These are phyloP conservation scores for Sebastiscus tertius DNA, from an alignment of 2,797 vertebrate genomes.

Conservation along the genomic window DNA sequence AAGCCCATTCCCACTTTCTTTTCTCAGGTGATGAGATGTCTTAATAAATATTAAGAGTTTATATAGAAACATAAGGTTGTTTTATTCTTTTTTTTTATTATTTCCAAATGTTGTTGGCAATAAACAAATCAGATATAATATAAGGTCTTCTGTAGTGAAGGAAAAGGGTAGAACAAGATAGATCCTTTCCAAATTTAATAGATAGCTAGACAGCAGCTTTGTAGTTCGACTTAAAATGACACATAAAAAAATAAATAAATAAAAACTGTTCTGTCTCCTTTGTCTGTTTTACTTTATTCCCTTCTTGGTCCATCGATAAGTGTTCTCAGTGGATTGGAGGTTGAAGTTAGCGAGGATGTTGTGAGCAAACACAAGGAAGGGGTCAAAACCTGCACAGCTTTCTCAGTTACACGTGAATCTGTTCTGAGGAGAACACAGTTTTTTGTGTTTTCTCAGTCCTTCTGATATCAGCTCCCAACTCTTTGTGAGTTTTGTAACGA, in stretches of 20 bases:
- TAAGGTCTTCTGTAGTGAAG: not conserved
- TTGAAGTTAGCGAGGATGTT: not conserved
- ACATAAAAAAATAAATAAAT: slow-evolving; percentile 1
- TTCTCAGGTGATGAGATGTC: not conserved
- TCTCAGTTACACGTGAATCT: not conserved
- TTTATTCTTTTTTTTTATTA: not conserved
- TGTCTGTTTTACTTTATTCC: not conserved
- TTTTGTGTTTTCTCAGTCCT: not conserved
- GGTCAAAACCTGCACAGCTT: not conserved
- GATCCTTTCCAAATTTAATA: not conserved
- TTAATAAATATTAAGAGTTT: not conserved
- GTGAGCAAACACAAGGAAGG: not conserved
- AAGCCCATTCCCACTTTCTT: not conserved
- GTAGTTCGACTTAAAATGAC: not conserved
- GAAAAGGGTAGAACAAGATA: not conserved
- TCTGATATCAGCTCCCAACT: not conserved
- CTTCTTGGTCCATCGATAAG: not conserved
- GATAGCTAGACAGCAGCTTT: not conserved
- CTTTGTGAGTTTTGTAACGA: not conserved
- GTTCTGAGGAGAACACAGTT: not conserved
- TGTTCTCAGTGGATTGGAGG: not conserved
- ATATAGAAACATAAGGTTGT: not conserved
- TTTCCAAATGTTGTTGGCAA: not conserved
- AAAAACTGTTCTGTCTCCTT: slow-evolving; percentile 10
- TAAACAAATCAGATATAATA: not conserved